These are phyloP conservation scores for Epinotia ramella DNA, from an alignment of 2,888 invertebrate species.

Conservation along the genomic window DNA sequence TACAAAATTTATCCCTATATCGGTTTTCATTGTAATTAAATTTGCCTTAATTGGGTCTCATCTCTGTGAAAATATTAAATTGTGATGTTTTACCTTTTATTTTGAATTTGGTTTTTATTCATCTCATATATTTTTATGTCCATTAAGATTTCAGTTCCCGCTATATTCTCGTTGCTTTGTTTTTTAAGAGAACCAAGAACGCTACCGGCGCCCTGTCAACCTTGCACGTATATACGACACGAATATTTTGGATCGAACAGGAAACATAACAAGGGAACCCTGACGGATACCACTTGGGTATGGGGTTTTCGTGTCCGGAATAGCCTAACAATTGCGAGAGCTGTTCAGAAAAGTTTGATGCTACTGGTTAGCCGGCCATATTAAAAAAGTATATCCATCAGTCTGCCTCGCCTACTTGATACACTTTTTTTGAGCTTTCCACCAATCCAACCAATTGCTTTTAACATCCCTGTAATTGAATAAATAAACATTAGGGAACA, in stretches of 20 bases:
- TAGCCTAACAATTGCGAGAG: constrained; percentile 10
- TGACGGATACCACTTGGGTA: constrained; percentile 24
- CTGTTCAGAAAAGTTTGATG: constrained; percentile 28
- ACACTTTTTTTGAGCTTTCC: not conserved
- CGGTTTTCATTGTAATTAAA: not conserved
- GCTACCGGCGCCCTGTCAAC: not conserved
- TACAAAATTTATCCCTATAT: no score
- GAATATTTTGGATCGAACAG: constrained; percentile 15
- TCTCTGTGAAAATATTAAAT: not conserved
- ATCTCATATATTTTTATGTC: not conserved
- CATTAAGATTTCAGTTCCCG: not conserved
- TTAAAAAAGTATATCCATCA: constrained; percentile 38
- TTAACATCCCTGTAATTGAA: no score
- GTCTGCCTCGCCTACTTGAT: not conserved
- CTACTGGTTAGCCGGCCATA: constrained; percentile 20
- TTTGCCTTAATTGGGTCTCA: not conserved
- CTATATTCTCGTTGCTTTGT: not conserved
- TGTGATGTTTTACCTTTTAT: not conserved
- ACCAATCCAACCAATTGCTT: no score
- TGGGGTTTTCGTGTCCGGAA: constrained; percentile 36
- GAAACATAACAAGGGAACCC: constrained; percentile 23
- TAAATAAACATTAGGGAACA: no score
- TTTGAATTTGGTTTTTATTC: not conserved
- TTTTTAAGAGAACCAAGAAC: not conserved
- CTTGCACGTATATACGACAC: not conserved